phyloP scores from a whole-genome alignment of 1,140 invertebrate genomes.

The Meteorus sp. region DNA sequence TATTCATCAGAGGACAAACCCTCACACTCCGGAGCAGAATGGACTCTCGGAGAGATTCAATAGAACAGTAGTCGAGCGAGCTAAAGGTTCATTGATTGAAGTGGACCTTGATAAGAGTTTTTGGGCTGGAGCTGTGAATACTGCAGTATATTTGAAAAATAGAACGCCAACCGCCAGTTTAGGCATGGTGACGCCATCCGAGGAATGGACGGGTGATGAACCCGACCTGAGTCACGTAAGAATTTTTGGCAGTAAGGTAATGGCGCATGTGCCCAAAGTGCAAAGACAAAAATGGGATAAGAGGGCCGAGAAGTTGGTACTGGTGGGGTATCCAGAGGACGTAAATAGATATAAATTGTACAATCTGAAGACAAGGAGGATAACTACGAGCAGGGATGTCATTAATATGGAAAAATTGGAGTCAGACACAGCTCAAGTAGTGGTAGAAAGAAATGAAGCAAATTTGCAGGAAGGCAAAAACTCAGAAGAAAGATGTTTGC shows the following conservation, averaged over 20 bases:
- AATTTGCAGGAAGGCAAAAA: too few relatives aligned
- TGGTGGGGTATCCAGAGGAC: conserved; percentile 45
- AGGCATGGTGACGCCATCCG: conserved; percentile 40
- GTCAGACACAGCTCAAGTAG: too few relatives aligned
- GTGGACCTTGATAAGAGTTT: conserved; percentile 30
- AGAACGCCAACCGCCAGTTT: conserved; percentile 14
- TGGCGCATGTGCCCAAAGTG: conserved; percentile 30
- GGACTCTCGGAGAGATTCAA: conserved; percentile 41
- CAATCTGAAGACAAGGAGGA: conserved; percentile 32
- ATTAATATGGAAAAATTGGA: conserved; percentile 3
- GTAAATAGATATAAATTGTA: conserved; percentile 44
- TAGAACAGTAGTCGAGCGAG: conserved; percentile 28
- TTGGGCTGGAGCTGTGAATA: conserved; percentile 50
- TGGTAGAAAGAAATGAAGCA: background rate
- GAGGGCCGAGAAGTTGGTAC: conserved; percentile 32
- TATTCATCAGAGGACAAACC: conserved; percentile 34
- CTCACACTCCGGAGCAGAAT: conserved; percentile 47
- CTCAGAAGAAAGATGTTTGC: too few relatives aligned
- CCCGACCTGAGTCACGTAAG: conserved; percentile 41
- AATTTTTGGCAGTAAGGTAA: conserved; percentile 39
- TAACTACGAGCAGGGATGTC: conserved; percentile 32
- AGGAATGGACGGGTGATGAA: conserved; percentile 43
- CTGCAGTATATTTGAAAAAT: conserved; percentile 38
- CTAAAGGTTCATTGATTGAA: conserved; percentile 46
- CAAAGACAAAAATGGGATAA: conserved; percentile 38